phyloP scores from a whole-genome alignment of 2,113 vertebrate genomes.

The Smithornis capensis region DNA sequence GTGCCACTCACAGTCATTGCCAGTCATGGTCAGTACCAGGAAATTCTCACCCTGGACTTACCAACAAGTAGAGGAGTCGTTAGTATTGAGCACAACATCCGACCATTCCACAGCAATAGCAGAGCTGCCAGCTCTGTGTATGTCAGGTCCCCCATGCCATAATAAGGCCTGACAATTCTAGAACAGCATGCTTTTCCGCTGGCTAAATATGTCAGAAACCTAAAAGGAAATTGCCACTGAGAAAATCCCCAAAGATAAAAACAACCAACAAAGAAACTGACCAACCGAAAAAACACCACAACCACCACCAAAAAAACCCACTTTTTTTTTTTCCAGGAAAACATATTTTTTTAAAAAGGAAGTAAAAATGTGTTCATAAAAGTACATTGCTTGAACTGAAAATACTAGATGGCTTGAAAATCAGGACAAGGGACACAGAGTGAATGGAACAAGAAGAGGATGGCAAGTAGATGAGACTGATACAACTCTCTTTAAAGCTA shows the following conservation, averaged over 20 bases:
- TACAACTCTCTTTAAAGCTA: not conserved
- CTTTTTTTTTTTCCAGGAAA: not conserved
- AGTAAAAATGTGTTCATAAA: not conserved
- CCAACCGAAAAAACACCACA: too few species aligned
- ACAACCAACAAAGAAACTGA: too few species aligned
- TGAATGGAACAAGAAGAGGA: not conserved
- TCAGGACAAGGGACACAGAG: not conserved
- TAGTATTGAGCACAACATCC: not conserved
- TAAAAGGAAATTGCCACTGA: not conserved
- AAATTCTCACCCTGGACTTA: not conserved
- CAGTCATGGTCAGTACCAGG: not conserved
- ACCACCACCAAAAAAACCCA: too few species aligned
- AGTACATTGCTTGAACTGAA: not conserved
- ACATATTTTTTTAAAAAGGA: not conserved
- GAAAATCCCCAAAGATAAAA: too few species aligned
- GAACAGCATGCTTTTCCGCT: not conserved
- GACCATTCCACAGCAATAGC: not conserved
- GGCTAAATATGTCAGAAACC: conserved; percentile 6
- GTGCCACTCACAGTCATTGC: not conserved
- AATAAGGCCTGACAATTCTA: conserved; percentile 10
- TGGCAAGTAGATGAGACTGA: not conserved
- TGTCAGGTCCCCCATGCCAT: not conserved
- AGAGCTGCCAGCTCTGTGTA: not conserved
- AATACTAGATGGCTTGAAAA: not conserved
- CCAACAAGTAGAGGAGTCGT: not conserved